These are phyloP conservation scores for Drosophila borealis DNA, from an alignment of 2,888 invertebrate genomes.

Conservation along the genomic window DNA sequence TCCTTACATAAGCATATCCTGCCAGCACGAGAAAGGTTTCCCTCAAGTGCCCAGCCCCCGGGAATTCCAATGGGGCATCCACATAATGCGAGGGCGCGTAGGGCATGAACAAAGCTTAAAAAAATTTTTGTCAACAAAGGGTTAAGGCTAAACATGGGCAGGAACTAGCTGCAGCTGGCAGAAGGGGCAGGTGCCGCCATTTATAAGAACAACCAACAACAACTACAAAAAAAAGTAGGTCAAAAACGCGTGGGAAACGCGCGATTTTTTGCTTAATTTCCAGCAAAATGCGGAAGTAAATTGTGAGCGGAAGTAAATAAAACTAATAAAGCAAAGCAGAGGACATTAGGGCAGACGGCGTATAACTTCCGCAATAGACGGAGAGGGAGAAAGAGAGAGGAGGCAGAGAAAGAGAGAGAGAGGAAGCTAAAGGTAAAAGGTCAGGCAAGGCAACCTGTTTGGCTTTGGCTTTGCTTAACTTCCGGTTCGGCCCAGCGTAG, in stretches of 20 bases:
- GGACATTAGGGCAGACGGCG: slow-evolving; percentile 54
- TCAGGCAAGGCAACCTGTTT: slow-evolving; percentile 69
- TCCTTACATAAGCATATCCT: slow-evolving; percentile 59
- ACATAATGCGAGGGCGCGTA: slow-evolving; percentile 33
- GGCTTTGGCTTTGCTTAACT: slow-evolving; percentile 54
- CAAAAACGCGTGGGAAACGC: slow-evolving; percentile 63
- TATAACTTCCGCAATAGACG: slow-evolving; percentile 61
- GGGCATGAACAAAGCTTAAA: slow-evolving; percentile 10
- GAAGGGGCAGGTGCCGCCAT: slow-evolving; percentile 34
- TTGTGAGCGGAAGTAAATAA: slow-evolving; percentile 73
- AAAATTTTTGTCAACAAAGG: slow-evolving; percentile 62
- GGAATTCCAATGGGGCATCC: slow-evolving; percentile 46
- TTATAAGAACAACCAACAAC: slow-evolving; percentile 1
- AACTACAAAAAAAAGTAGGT: slow-evolving; percentile 41
- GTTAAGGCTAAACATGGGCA: slow-evolving; percentile 59
- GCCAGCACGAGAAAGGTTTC: slow-evolving; percentile 59
- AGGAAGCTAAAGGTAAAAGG: slow-evolving; percentile 70
- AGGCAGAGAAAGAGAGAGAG: slow-evolving; percentile 5
- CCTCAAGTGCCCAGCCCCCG: slow-evolving; percentile 27
- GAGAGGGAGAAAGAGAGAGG: slow-evolving; percentile 5
- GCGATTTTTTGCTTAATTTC: slow-evolving; percentile 13
- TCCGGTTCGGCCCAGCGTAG: slow-evolving; percentile 45
- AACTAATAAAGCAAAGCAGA: slow-evolving; percentile 61
- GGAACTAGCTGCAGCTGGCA: slow-evolving; percentile 39
- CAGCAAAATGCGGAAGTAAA: slow-evolving; percentile 55